Evolutionary conservation across 1,140 invertebrate species (phyloP).

Genomic region (Ladona fulva): DNA sequence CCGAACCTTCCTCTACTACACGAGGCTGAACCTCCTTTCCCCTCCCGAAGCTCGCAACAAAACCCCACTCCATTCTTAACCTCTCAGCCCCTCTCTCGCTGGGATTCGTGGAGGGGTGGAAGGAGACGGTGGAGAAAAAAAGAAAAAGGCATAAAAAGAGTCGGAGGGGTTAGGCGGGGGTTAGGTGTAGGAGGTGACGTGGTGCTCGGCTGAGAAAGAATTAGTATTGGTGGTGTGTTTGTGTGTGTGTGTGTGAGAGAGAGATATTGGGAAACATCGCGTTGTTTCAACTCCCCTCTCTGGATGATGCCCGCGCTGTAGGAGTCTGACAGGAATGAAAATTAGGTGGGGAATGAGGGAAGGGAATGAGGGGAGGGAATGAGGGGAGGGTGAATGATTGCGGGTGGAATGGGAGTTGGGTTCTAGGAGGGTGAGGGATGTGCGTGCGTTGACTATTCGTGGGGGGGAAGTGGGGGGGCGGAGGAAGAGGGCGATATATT

Average conservation of each 20-base stretch:
- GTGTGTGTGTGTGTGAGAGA: neutral
- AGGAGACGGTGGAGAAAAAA: neutral
- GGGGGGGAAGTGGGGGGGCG: neutral
- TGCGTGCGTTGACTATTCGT: neutral
- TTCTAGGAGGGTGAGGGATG: neutral
- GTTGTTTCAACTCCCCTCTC: neutral
- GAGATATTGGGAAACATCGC: conserved; percentile 4
- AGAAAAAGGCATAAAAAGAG: neutral
- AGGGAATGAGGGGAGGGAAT: neutral
- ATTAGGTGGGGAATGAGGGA: neutral
- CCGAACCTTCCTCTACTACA: neutral
- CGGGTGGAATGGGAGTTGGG: neutral
- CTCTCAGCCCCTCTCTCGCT: neutral
- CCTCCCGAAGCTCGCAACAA: neutral
- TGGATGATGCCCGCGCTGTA: neutral
- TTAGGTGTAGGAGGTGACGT: neutral
- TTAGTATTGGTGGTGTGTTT: neutral
- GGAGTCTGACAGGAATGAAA: neutral
- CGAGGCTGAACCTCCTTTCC: neutral
- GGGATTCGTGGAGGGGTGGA: neutral
- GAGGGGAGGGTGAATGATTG: neutral
- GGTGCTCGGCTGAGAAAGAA: neutral
- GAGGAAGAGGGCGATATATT: neutral
- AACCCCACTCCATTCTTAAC: neutral
- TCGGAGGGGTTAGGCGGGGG: neutral